A percentile compares a stretch with the other conserved stretches of the same genome.
Evolutionary conservation across 2,797 vertebrate species (phyloP).

Genomic region (Rhadinocentrus ornatus): DNA sequence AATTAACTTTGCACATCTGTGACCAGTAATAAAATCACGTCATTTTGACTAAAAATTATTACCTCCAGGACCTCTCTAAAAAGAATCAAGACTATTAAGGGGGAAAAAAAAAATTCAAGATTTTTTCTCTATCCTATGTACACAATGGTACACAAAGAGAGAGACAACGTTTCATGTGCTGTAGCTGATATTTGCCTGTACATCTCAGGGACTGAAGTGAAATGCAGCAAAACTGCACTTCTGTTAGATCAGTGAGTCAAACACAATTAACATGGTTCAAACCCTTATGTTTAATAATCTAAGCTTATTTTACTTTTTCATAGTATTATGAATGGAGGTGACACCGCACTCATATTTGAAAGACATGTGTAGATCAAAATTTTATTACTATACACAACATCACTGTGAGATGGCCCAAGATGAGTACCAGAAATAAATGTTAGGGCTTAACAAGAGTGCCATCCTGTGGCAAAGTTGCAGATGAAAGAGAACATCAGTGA

Average conservation of each 20-base stretch:
- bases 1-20: neutral
- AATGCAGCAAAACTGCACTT: neutral
- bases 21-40: neutral
- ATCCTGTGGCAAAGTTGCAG: constrained; percentile 77
- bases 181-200: neutral
- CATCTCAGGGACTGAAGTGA: neutral
- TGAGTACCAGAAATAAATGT: constrained; percentile 3
- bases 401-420: constrained; percentile 17
- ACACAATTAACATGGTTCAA: neutral
- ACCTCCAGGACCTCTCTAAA: neutral
- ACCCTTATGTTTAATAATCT: neutral
- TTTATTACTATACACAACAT: neutral
- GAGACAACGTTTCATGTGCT: neutral
- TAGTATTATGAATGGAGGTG: neutral
- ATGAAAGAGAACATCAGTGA: constrained; percentile 8
- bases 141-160: neutral
- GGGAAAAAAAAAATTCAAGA: too few species aligned
- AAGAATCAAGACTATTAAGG: neutral
- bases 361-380: neutral
- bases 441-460: constrained; percentile 80
- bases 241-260: neutral
- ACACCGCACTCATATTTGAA: neutral
- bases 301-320: neutral
- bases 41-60: neutral
- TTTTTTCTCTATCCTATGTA: neutral